Evolutionary conservation across 92 coral and sea anemone genomes (phyloP).

Genomic region (Pocillopora meandrina): DNA sequence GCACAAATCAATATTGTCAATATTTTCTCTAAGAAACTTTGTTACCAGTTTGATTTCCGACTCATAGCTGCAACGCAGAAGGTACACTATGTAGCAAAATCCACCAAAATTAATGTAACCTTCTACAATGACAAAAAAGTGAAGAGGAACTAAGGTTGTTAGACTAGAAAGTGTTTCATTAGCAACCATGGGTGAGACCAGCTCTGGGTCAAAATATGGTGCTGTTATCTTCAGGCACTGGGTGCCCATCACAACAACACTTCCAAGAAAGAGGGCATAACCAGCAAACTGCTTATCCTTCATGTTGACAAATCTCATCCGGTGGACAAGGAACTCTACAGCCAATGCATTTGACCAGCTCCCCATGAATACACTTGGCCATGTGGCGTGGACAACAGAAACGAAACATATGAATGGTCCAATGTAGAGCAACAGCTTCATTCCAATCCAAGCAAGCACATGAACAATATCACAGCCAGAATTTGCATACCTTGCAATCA

Average conservation of each 20-base stretch:
- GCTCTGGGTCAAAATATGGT: constrained; percentile 69
- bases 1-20: constrained; percentile 73
- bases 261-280: constrained; percentile 47
- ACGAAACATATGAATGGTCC: constrained; percentile 78
- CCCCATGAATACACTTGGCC: constrained; percentile 70
- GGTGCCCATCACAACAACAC: constrained; percentile 36
- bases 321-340: constrained; percentile 68
- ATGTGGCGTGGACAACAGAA: constrained; percentile 58
- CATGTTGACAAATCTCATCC: constrained; percentile 80
- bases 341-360: constrained; percentile 81
- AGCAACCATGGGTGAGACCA: constrained; percentile 48
- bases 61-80: constrained; percentile 88
- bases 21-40: constrained; percentile 69
- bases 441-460: constrained; percentile 75
- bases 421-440: constrained; percentile 60
- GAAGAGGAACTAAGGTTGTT: constrained; percentile 48
- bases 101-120: constrained; percentile 85
- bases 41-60: constrained; percentile 74
- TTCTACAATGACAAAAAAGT: constrained; percentile 62
- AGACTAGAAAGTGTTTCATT: constrained; percentile 52
- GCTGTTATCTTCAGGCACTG: constrained; percentile 65
- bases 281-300: constrained; percentile 69
- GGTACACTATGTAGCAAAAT: constrained; percentile 76
- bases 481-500: constrained; percentile 36
- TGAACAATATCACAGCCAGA: constrained; percentile 62